Percentiles rank a stretch among this genome's conserved stretches.
Conservation (phyloP, 1,140 invertebrate genomes). For the Rhagoletis zephyria region DNA sequence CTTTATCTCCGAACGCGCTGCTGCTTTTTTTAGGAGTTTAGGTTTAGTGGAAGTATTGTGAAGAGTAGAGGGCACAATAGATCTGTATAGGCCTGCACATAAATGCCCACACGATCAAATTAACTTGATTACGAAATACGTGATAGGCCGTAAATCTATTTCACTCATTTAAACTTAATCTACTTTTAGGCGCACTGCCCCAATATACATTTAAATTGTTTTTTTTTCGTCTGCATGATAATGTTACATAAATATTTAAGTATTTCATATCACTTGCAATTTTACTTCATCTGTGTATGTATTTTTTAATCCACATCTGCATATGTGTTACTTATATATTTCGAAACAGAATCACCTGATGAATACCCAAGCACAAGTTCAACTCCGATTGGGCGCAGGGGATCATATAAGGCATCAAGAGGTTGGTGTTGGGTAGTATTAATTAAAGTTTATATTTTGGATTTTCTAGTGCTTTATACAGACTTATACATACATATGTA, state of each 20-base stretch:
- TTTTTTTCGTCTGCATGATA: neutral
- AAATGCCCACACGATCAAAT: too few species aligned
- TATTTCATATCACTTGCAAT: constrained; percentile 7
- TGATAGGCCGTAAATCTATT: neutral
- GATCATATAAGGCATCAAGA: constrained; percentile 89
- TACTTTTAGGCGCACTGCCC: constrained; percentile 5
- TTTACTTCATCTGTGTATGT: constrained; percentile 10
- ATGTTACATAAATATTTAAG: neutral
- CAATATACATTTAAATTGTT: neutral
- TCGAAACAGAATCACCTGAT: constrained; percentile 82
- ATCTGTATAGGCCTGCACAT: too few species aligned
- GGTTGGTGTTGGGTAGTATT: constrained; percentile 77
- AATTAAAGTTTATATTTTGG: constrained; percentile 36
- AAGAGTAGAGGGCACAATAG: too few species aligned
- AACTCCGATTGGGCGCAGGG: constrained; percentile 80
- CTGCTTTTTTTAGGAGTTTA: too few species aligned
- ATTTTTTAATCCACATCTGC: constrained; percentile 12
- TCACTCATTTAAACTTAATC: neutral
- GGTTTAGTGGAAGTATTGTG: too few species aligned
- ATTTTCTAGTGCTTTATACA: neutral
- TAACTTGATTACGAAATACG: too few species aligned
- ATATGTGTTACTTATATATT: constrained; percentile 35
- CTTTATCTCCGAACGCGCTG: too few species aligned
- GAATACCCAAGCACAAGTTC: constrained; percentile 76
- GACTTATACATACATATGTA: constrained; percentile 36